A percentile compares a stretch with the other conserved stretches of the same genome.
These are phyloP conservation scores for Diarsia mendica DNA, from an alignment of 2,888 invertebrate genomes.

Conservation along the genomic window DNA sequence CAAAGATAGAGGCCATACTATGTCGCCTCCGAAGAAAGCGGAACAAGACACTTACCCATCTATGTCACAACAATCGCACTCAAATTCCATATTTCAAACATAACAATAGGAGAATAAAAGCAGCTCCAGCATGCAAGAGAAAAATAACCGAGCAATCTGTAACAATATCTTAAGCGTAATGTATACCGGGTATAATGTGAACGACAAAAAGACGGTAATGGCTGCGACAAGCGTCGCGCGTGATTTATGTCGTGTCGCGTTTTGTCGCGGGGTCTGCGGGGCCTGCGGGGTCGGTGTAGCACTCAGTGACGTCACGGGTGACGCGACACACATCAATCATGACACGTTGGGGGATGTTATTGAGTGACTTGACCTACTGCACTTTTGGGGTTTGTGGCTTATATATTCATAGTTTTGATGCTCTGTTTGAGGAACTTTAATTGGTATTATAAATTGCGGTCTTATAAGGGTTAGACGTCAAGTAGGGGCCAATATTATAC, in stretches of 20 bases:
- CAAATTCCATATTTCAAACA: slow-evolving; percentile 58
- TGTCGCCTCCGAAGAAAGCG: not conserved
- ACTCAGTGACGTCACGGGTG: slow-evolving; percentile 53
- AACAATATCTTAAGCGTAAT: slow-evolving; percentile 75
- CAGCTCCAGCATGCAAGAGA: slow-evolving; percentile 59
- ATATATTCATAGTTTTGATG: slow-evolving; percentile 13
- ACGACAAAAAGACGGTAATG: slow-evolving; percentile 77
- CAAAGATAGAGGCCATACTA: not conserved
- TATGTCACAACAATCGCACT: slow-evolving; percentile 46
- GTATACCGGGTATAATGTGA: slow-evolving; percentile 68
- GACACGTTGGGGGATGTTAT: slow-evolving; percentile 22
- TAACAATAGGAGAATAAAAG: slow-evolving; percentile 60
- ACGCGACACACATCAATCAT: slow-evolving; percentile 50
- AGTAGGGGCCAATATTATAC: not conserved
- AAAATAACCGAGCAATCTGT: slow-evolving; percentile 72
- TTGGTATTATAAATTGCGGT: not conserved
- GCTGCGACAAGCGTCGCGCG: slow-evolving; percentile 71
- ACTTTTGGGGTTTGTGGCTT: slow-evolving; percentile 28
- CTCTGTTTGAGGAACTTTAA: slow-evolving; percentile 22
- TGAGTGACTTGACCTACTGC: slow-evolving; percentile 54
- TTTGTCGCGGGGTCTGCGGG: slow-evolving; percentile 52
- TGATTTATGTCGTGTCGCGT: slow-evolving; percentile 68
- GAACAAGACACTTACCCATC: slow-evolving; percentile 20
- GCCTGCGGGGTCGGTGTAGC: slow-evolving; percentile 20
- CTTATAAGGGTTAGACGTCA: no score